Base-by-base conservation (phyloP, 2,888 invertebrate genomes). In the Trichogramma dendrolimi region DNA sequence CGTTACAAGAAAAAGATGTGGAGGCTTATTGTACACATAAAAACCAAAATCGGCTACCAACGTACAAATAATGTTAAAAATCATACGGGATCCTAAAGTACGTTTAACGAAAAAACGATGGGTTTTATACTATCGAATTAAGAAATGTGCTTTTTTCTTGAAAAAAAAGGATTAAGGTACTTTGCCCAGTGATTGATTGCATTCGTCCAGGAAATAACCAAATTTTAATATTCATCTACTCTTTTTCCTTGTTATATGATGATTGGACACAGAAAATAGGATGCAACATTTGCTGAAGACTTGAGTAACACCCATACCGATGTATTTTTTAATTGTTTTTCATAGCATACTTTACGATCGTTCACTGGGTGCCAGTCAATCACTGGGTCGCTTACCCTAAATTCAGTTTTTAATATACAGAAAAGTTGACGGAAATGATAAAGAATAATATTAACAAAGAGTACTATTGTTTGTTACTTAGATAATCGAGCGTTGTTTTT, bases 391-490 rank as follows among this genome's bases (percentile, higher is more conserved):
- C 27, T 27, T 27, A 2, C 27, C 27, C 27, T 27, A 27, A 27
- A 27, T 27, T 27, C 27, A 27, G 27, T 27, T 27, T 27, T 27
- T 27, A 27, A 27, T 27, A 27, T 27, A 27, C 27, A 52, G 61
- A 58, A 27, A 54, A 46, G 46, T 10, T 10, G 48, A 41, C 11
- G 51, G 58, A 63, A 51, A 64, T 64, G 64, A 63, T 58, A 61
- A 62, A 60, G 62, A 65, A 63, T 66, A 64, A 59, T 52, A 66
- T 50, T 58, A 58, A 67, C 65, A 66, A 73, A 74, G 71, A 74
- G 71, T 73, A 76, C 76, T 79, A 79, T 79, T 76, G 79, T 79
- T 79, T 79, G 79, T 78, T 79, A 78, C 75, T 76, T 79, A 78
- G 78, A 76, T 78, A 75, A 76, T 77, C 74, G 72, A 77, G 74